phyloP scores from a whole-genome alignment of 2,113 vertebrate genomes.

The Seriola quinqueradiata region DNA sequence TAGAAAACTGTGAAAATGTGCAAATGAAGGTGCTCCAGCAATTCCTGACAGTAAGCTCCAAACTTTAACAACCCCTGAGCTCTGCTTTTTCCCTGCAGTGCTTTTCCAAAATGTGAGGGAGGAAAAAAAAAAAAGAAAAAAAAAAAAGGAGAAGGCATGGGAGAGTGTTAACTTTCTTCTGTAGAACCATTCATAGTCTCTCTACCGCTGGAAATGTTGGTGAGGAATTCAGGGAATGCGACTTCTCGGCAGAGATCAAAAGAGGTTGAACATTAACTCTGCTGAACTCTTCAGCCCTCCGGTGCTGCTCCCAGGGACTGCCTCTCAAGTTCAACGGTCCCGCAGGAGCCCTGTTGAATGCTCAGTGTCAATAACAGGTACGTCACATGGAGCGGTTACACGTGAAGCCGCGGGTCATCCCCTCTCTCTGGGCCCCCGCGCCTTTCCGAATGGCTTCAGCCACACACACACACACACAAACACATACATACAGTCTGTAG shows the following conservation, averaged over 20 bases:
- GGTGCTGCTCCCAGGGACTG: slow-evolving; percentile 67
- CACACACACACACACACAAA: neutral
- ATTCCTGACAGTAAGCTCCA: slow-evolving; percentile 16
- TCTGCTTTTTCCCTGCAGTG: slow-evolving; percentile 23
- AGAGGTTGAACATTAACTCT: slow-evolving; percentile 82
- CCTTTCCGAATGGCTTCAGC: neutral
- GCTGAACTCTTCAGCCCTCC: slow-evolving; percentile 74
- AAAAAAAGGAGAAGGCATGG: neutral
- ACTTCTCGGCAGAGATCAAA: slow-evolving; percentile 81
- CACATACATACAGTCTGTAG: neutral
- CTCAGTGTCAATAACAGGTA: slow-evolving; percentile 74
- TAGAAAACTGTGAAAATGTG: neutral
- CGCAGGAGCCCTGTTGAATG: slow-evolving; percentile 54
- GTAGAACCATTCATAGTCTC: slow-evolving; percentile 68
- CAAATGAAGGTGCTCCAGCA: neutral
- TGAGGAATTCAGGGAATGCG: slow-evolving; percentile 83
- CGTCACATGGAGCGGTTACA: slow-evolving; percentile 66
- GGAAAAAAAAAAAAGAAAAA: neutral
- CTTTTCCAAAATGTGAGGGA: slow-evolving; percentile 16
- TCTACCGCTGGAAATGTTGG: slow-evolving; percentile 63
- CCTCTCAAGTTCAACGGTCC: slow-evolving; percentile 78
- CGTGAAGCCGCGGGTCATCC: slow-evolving; percentile 36
- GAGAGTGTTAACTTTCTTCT: slow-evolving; percentile 67
- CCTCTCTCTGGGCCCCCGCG: neutral
- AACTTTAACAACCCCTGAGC: slow-evolving; percentile 13